Base-by-base conservation (phyloP, 2,113 vertebrate species). In the Anoplopoma fimbria region DNA sequence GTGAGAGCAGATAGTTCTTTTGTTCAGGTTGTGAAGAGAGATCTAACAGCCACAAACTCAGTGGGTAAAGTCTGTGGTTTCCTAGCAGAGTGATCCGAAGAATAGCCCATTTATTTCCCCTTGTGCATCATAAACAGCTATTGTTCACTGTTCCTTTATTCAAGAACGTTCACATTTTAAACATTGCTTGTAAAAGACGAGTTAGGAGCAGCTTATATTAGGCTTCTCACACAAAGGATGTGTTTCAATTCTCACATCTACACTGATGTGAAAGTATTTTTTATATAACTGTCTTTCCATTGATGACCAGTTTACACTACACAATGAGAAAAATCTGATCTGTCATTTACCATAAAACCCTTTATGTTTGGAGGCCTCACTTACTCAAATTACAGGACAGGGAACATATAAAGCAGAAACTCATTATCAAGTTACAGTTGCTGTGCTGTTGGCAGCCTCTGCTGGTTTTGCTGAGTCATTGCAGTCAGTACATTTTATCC, bases 21-120 rank as follows among this genome's bases (percentile, higher is more conserved):
- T 0, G 10, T 65, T 31, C 25, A 21, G 2, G 34, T 17, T 36
- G 49, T 29, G 9, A 31, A 69, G 67, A 19, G 21, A 65, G 14
- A 47, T 4, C 4, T 4, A 14, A 17, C 17, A 8, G 29, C 13
- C 55, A 23, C 31, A 33, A 10, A 40, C 15, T 60, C 42, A 53
- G 23, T 40, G 45, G 69, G 49, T 15, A 40, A 69, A 55, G 63
- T 69, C 61, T 9, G 29, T 25, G 0, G 25, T 80, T 9, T 69
- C 51, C 31, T 5, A 6, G 29, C 53, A 33, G 27, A 58, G 49
- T 34, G 21, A 75, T 69, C 6, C 36, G 29, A 75, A 82, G 81
- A 82, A 86, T 80, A 72, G 72, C 9, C 38, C 38, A 36, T 81
- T 88, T 87, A 62, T 84, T 2, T n/a, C 51, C 34, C 69, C 14